Evolutionary conservation across 1,140 invertebrate genomes (phyloP).

Genomic region (Anoplolepis gracilipes): DNA sequence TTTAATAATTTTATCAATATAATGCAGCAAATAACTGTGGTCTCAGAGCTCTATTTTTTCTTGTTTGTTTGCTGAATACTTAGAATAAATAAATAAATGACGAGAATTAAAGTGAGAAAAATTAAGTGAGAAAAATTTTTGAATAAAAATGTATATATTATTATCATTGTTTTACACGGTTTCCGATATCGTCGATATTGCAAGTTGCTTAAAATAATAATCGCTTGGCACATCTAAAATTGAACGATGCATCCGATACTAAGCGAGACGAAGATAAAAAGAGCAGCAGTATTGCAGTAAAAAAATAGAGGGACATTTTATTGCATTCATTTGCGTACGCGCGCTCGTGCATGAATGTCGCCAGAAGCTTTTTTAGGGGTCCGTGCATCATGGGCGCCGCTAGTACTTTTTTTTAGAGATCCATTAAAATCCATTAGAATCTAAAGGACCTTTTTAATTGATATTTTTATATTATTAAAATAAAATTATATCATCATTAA

Average conservation of each 20-base stretch:
- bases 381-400: conserved; percentile 9
- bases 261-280: background rate
- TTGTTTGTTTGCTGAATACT: background rate
- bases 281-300: background rate
- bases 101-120: too few relatives aligned
- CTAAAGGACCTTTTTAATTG: background rate
- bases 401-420: conserved; percentile 32
- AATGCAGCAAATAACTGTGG: background rate
- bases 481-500: conserved; percentile 2
- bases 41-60: background rate
- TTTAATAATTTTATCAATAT: background rate
- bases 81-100: too few relatives aligned
- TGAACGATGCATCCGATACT: background rate
- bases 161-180: background rate
- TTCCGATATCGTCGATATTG: background rate
- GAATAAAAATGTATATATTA: background rate
- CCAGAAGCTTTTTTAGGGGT: background rate
- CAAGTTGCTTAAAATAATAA: conserved; percentile 17
- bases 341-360: background rate
- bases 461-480: background rate
- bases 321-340: conserved; percentile 20
- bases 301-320: conserved; percentile 41
- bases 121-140: background rate
- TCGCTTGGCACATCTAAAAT: background rate
- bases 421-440: conserved; percentile 15